Conservation (phyloP, 2,113 vertebrate species). For the Paratilapia polleni region DNA sequence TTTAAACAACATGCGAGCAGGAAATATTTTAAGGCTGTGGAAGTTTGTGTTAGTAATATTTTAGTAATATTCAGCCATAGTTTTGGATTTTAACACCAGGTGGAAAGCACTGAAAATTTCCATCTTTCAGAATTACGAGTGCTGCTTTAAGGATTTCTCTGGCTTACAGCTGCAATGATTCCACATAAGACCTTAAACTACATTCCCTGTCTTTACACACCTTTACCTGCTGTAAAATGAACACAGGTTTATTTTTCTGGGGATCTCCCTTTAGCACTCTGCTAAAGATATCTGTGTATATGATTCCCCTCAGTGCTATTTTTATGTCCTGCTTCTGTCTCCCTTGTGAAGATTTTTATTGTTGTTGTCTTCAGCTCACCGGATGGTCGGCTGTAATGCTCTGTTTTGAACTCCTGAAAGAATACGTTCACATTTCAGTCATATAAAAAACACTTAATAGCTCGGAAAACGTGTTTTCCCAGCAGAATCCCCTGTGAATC, state of each 20-base stretch:
- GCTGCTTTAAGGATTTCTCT: background rate
- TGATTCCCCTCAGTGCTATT: constrained; percentile 46
- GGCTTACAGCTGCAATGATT: background rate
- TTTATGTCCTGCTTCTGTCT: constrained; percentile 22
- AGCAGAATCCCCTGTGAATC: constrained; percentile 64
- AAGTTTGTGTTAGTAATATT: background rate
- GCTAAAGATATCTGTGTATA: constrained; percentile 41
- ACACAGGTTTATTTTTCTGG: constrained; percentile 17
- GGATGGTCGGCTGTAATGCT: constrained; percentile 32
- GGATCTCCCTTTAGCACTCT: constrained; percentile 26
- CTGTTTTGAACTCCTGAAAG: constrained; percentile 62
- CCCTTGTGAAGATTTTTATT: constrained; percentile 60
- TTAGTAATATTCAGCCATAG: background rate
- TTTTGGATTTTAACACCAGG: background rate
- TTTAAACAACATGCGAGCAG: background rate
- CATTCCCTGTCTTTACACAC: background rate
- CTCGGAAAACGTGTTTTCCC: constrained; percentile 68
- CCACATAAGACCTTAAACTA: background rate
- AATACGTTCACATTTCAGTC: constrained; percentile 53
- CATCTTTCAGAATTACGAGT: background rate
- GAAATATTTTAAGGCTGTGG: background rate
- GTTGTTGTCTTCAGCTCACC: constrained; percentile 54
- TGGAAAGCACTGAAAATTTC: background rate
- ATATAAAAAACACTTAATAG: constrained; percentile 69
- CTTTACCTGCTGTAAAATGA: constrained; percentile 33